These are phyloP conservation scores for Tipula helvola DNA, from an alignment of 2,888 invertebrate species.

Conservation along the genomic window DNA sequence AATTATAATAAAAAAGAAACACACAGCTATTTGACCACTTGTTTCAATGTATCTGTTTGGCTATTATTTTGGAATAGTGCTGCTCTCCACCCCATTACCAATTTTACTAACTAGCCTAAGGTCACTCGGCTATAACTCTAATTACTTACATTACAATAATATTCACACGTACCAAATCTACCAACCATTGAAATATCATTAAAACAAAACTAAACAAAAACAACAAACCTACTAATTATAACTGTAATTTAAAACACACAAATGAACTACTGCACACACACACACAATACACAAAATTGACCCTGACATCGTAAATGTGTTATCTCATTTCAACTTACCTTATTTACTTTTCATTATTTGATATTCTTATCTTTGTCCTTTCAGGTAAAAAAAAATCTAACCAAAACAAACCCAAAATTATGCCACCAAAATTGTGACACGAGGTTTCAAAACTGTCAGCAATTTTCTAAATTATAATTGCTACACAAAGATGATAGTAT, in stretches of 20 bases:
- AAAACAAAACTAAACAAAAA: background rate
- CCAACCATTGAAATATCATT: background rate
- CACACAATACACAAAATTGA: background rate
- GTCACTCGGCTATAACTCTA: background rate
- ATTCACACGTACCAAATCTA: background rate
- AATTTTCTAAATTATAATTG: background rate
- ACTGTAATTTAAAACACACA: background rate
- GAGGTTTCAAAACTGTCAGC: background rate
- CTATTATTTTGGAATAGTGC: no score
- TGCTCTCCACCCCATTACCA: no score
- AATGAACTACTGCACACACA: background rate
- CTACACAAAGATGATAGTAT: background rate
- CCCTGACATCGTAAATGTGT: background rate
- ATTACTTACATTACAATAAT: background rate
- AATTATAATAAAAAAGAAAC: no score
- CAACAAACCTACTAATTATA: background rate
- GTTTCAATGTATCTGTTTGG: no score
- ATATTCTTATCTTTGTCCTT: background rate
- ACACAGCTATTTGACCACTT: no score
- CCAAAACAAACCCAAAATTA: background rate
- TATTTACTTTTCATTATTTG: background rate
- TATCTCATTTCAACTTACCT: background rate
- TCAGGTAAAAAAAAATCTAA: background rate
- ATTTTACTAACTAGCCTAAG: background rate
- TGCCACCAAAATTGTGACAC: background rate